A percentile compares a stretch with the other conserved stretches of the same genome.
Evolutionary conservation across 92 coral and sea anemone genomes (phyloP).

Genomic region (Actinernus sp.): DNA sequence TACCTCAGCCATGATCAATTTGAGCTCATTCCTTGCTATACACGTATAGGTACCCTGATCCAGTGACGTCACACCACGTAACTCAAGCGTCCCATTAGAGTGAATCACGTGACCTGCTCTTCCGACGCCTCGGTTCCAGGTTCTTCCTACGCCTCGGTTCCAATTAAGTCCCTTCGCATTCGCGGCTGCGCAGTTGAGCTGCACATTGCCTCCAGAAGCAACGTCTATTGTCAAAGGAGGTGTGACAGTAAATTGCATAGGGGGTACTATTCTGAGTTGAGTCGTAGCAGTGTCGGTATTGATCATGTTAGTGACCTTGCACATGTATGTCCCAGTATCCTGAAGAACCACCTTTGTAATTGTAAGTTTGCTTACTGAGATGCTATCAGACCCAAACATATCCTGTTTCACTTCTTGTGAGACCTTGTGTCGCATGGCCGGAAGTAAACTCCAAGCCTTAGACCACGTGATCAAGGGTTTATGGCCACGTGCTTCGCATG

Average conservation of each 20-base stretch:
- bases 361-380: constrained; percentile 4
- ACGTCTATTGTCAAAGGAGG: background rate
- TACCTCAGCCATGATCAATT: background rate
- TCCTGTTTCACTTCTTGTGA: constrained; percentile 3
- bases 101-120: no score
- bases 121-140: constrained; percentile 1
- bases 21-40: constrained; percentile 1
- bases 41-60: constrained; percentile 19
- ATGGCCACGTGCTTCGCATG: constrained; percentile 22
- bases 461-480: constrained; percentile 32
- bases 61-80: background rate
- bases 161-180: constrained; percentile 5
- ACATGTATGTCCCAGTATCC: constrained; percentile 9
- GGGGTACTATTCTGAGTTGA: background rate
- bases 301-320: constrained; percentile 6
- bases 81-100: constrained; percentile 16
- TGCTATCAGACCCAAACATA: no score
- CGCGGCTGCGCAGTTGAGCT: constrained; percentile 3
- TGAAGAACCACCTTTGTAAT: background rate
- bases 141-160: background rate
- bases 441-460: constrained; percentile 3
- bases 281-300: background rate
- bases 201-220: background rate
- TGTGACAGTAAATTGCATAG: background rate
- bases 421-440: background rate